phyloP scores from a whole-genome alignment of 2,797 vertebrate genomes.

The Peromyscus attwateri region DNA sequence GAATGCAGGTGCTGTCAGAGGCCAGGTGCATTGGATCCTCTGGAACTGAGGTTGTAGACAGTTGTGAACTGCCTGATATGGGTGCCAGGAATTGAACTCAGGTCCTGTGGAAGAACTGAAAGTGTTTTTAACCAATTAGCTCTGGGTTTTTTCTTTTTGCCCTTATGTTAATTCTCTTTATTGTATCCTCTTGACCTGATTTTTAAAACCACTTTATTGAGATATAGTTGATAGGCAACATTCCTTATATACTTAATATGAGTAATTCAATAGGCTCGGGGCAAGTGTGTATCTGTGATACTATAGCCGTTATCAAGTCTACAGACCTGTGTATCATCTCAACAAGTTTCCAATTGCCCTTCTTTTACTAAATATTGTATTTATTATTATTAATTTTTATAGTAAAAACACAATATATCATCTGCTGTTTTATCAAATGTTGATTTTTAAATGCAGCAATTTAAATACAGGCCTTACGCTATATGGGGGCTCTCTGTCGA shows the following conservation, averaged over 20 bases:
- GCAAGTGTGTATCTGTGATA: background rate
- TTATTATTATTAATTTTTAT: background rate
- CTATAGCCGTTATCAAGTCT: background rate
- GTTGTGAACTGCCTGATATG: background rate
- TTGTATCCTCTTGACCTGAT: background rate
- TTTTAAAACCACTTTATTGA: background rate
- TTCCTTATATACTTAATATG: background rate
- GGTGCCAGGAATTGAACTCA: background rate
- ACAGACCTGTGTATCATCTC: background rate
- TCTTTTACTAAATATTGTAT: background rate
- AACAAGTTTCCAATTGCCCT: background rate
- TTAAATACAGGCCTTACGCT: background rate
- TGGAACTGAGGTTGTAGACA: too few relatives aligned
- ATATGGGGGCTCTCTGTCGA: background rate
- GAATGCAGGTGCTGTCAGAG: background rate
- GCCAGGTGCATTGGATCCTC: too few relatives aligned
- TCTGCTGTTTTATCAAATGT: background rate
- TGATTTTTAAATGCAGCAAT: background rate
- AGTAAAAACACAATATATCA: background rate
- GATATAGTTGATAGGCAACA: background rate
- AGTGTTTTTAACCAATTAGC: background rate
- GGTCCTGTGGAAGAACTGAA: background rate
- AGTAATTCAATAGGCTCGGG: background rate
- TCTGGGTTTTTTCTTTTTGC: too few relatives aligned
- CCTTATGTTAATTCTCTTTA: background rate